These are phyloP conservation scores for Clarias platycephalus DNA, from an alignment of 2,797 vertebrate species.

Conservation along the genomic window DNA sequence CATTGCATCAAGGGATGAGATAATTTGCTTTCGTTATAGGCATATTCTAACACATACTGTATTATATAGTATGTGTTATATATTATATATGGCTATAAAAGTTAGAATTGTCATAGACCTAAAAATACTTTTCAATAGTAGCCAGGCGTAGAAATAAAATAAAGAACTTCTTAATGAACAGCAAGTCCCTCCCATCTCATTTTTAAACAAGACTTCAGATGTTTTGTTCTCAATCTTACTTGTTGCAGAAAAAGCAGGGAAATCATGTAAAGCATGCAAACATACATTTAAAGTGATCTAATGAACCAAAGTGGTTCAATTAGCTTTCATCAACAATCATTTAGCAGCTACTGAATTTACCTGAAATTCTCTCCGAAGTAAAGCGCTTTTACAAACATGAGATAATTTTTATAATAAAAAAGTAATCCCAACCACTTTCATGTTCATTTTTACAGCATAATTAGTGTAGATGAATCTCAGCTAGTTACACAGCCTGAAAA, in stretches of 20 bases:
- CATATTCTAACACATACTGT: not conserved
- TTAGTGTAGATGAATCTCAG: constrained; percentile 19
- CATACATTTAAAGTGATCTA: not conserved
- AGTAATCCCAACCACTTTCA: not conserved
- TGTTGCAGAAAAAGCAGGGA: not conserved
- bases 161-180: not conserved
- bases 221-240: not conserved
- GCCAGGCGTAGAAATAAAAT: not conserved
- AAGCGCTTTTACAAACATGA: not conserved
- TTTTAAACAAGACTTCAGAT: not conserved
- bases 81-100: not conserved
- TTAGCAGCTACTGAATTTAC: not conserved
- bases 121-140: not conserved
- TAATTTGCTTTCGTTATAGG: constrained; percentile 2
- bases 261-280: not conserved
- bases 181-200: not conserved
- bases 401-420: not conserved
- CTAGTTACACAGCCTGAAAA: constrained; percentile 16
- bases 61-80: no score
- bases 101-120: not conserved
- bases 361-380: not conserved
- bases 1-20: not conserved
- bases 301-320: not conserved
- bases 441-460: constrained; percentile 1
- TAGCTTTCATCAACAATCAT: not conserved